Evolutionary conservation across 2,888 invertebrate genomes (phyloP), one percentile per base, ranked within the genome.

Genomic region (Tetropium fuscum): DNA sequence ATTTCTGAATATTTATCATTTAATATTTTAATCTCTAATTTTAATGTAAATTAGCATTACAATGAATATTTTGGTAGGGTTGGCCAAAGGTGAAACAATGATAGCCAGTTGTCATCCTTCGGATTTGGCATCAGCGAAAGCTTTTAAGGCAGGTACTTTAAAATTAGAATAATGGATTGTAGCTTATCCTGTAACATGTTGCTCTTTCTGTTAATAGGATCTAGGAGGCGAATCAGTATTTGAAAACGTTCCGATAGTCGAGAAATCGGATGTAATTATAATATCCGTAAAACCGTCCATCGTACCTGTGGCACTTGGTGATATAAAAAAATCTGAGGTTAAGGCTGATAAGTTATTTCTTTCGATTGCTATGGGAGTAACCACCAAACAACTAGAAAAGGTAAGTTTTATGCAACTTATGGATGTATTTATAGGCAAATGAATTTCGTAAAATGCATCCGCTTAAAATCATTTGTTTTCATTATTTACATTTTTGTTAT

Each of bases 361-460:
- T 16, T 97, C 98, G 0, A 92, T 98, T 11, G 98, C 96, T 0
- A 95, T 96, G 90, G 97, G 98, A 1, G 88, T 97, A 7, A 88
- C 92, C 0, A 85, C 93, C 5, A 83, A 87, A 18, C 87, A 90
- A 51, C 84, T 98, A 64, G 94, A 97, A 84, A 86, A 89, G 83
- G 95, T 95, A 82, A 74, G 41, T n/a, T n/a, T n/a, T n/a, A n/a
- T n/a, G n/a, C n/a, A n/a, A n/a, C n/a, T n/a, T n/a, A n/a, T n/a
- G n/a, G n/a, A n/a, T n/a, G n/a, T n/a, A n/a, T n/a, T n/a, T n/a
- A n/a, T n/a, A n/a, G n/a, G n/a, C n/a, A n/a, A n/a, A n/a, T n/a
- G n/a, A n/a, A n/a, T n/a, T n/a, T n/a, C n/a, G n/a, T n/a, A n/a
- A n/a, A n/a, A n/a, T n/a, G n/a, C n/a, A n/a, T n/a, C n/a, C n/a